Evolutionary conservation across 2,113 vertebrate genomes (phyloP), one percentile per base, ranked within the genome.

Genomic region (Antennarius striatus): DNA sequence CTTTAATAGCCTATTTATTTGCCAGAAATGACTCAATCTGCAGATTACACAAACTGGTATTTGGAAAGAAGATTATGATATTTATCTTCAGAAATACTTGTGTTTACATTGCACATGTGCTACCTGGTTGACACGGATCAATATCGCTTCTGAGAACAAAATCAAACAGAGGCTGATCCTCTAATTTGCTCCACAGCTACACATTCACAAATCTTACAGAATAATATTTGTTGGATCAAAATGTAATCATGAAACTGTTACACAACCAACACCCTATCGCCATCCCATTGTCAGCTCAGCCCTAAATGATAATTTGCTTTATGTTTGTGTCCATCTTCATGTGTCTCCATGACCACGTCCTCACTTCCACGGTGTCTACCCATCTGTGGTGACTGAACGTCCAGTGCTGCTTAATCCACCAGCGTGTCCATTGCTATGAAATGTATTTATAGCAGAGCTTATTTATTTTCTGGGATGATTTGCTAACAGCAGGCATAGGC

Each of bases 391-490:
- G 29, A 51, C 57, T 28, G 68, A 73, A 49, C 56, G 54, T 68
- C 75, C 67, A 72, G 43, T 1, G 67, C 55, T 32, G 56, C 45
- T 68, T 0, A 40, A 1, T 36, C 32, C 32, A 36, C 32, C 32
- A 36, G 1, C 32, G 7, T 2, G 46, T 58, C 68, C 66, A n/a
- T 39, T 6, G 10, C 67, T 2, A 51, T 70, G 56, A 67, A 71
- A 71, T 83, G 79, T 87, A 81, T 89, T 83, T 86, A 69, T 61
- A 15, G 39, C 30, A 0, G 10, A 9, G 28, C 55, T 83, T 83
- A 79, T 86, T 83, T 79, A 82, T 76, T 83, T 77, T 75, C 76
- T 22, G 68, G 61, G 52, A 66, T 63, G 76, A 80, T 77, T 83
- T 71, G 53, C 47, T 50, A 83, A 83, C 82, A 89, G 87, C 73